These are phyloP conservation scores for Rhipidura dahli DNA, from an alignment of 2,113 vertebrate species.

Conservation along the genomic window DNA sequence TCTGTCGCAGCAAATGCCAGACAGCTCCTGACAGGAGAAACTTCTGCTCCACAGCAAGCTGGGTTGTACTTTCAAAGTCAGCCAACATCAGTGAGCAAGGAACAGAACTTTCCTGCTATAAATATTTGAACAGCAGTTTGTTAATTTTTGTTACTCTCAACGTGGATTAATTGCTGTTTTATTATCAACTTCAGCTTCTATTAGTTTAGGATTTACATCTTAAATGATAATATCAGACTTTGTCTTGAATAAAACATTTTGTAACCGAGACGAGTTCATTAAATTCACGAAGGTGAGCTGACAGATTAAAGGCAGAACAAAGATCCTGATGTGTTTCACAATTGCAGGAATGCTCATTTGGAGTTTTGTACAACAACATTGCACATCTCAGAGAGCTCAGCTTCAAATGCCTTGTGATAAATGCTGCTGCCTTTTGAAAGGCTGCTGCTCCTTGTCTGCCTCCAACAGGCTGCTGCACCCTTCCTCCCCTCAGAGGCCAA, in stretches of 20 bases:
- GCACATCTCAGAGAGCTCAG: not conserved
- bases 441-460: not conserved
- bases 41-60: not conserved
- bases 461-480: not conserved
- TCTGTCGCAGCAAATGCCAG: not conserved
- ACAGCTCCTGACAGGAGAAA: not conserved
- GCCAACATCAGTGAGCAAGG: not conserved
- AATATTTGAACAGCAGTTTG: slow-evolving; percentile 69
- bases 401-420: not conserved
- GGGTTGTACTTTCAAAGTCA: not conserved
- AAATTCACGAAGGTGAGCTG: slow-evolving; percentile 64
- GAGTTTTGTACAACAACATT: not conserved
- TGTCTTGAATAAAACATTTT: slow-evolving; percentile 73
- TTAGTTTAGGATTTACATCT: slow-evolving; percentile 74
- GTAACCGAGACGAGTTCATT: slow-evolving; percentile 58
- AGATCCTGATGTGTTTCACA: slow-evolving; percentile 20
- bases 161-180: slow-evolving; percentile 70
- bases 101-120: slow-evolving; percentile 42
- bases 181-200: slow-evolving; percentile 62
- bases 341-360: not conserved
- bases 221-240: slow-evolving; percentile 54
- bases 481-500: not conserved
- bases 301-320: slow-evolving; percentile 43
- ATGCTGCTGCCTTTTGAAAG: not conserved
- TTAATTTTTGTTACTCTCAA: slow-evolving; percentile 70